Percentiles rank a stretch among this genome's conserved stretches.
These are phyloP conservation scores for Hypolimnas misippus DNA, from an alignment of 2,888 invertebrate genomes.

Conservation along the genomic window DNA sequence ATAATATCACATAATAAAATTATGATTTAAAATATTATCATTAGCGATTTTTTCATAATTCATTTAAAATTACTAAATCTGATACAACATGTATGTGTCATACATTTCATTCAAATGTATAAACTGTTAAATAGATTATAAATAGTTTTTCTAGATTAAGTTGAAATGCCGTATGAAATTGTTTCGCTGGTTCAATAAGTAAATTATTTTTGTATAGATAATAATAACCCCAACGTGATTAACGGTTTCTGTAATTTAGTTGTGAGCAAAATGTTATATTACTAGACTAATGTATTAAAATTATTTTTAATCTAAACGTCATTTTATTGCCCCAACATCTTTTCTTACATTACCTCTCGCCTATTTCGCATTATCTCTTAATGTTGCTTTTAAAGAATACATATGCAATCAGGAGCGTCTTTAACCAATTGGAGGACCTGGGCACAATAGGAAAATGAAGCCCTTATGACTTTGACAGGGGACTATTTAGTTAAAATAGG, in stretches of 20 bases:
- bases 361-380: no score
- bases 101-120: neutral
- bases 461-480: no score
- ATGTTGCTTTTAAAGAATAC: no score
- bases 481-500: no score
- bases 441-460: no score
- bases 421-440: no score
- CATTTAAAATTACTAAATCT: no score
- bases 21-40: neutral
- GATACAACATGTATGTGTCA: neutral
- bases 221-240: slow-evolving; percentile 30
- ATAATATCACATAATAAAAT: neutral
- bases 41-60: no score
- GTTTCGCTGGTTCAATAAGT: slow-evolving; percentile 20
- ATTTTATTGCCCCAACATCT: slow-evolving; percentile 23
- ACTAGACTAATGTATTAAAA: slow-evolving; percentile 47
- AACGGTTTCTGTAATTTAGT: slow-evolving; percentile 34
- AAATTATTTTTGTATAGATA: slow-evolving; percentile 36
- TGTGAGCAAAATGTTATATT: slow-evolving; percentile 38
- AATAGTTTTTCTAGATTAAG: neutral
- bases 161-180: neutral
- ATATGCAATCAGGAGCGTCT: no score
- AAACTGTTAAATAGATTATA: neutral
- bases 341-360: neutral
- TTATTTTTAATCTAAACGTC: slow-evolving; percentile 45